Evolutionary conservation across 2,797 vertebrate genomes (phyloP), one percentile per base, ranked within the genome.

Genomic region (Periparus ater): DNA sequence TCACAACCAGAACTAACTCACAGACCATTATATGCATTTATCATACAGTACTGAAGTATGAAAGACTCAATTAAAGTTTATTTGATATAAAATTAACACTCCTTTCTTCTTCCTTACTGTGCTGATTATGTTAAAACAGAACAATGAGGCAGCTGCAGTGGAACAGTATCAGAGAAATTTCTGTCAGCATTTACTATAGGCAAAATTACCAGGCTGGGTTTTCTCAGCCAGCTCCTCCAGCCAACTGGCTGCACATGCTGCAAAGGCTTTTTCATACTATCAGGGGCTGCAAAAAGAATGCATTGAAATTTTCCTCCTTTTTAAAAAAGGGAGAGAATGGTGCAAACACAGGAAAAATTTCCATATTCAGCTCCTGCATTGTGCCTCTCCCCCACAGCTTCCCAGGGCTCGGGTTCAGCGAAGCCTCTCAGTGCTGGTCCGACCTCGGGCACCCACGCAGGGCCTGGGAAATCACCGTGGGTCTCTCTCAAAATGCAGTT

Each of bases 121-220:
- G 93, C 96, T 96, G 96, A 96, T 96, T 96, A 94, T 1, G 63
- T 95, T 94, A 88, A 54, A 96, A 85, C 42, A 57, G 96, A 95
- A 96, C 96, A 97, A 97, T 97, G 89, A 91, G 85, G 93, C 96
- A 97, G 96, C 96, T 97, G 96, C 96, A 90, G 90, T 94, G 94
- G 94, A 97, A 96, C 80, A 80, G 90, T 58, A 58, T 77, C 91
- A 90, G 94, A 87, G 94, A 91, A 82, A 94, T 94, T 94, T 94
- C 95, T 94, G 96, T 96, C 94, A 96, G 96, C 96, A 89, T 84
- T 97, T 95, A 74, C 95, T 71, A 82, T 10, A 82, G 95, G 76
- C 53, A 0, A 97, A 96, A 96, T 96, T 95, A 94, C 81, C 89
- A 95, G 93, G 77, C 89, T 94, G 91, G 71, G 38, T 86, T 94